These are phyloP conservation scores for Eidolon helvum DNA, from an alignment of 2,113 vertebrate genomes.

Conservation along the genomic window DNA sequence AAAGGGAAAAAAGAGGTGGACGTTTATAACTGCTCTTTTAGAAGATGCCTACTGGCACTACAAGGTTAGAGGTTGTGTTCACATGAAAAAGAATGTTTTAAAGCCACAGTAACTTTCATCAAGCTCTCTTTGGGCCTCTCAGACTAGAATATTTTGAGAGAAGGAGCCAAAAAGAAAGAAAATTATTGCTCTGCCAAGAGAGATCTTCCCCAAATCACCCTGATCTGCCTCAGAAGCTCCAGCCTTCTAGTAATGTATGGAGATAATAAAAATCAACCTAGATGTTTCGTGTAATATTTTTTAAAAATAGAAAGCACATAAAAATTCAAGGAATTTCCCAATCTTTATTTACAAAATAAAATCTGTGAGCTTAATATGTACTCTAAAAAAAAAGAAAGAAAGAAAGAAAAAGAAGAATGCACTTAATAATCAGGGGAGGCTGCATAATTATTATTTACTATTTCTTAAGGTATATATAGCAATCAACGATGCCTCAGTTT, in stretches of 20 bases:
- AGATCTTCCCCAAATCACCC: constrained; percentile 32
- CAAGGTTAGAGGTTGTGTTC: neutral
- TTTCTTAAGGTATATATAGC: constrained; percentile 72
- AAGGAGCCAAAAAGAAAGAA: neutral
- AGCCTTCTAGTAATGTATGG: neutral
- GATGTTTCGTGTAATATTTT: constrained; percentile 67
- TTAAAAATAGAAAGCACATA: constrained; percentile 77
- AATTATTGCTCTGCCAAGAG: neutral
- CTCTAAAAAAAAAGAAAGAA: constrained; percentile 38
- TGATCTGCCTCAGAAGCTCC: neutral
- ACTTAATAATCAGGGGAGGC: constrained; percentile 71
- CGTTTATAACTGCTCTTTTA: constrained; percentile 24
- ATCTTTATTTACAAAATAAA: constrained; percentile 69
- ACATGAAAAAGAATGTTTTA: constrained; percentile 50
- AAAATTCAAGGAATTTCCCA: constrained; percentile 59
- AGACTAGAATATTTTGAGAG: constrained; percentile 48
- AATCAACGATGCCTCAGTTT: constrained; percentile 72
- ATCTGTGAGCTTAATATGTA: constrained; percentile 53
- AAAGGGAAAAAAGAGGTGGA: neutral
- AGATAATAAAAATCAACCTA: constrained; percentile 66
- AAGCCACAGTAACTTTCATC: constrained; percentile 63
- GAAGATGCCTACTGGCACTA: neutral
- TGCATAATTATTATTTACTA: constrained; percentile 73
- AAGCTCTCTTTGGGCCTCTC: constrained; percentile 23
- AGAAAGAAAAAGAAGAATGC: constrained; percentile 58